Percentiles rank a stretch among this genome's conserved stretches.
Evolutionary conservation across 1,140 invertebrate species (phyloP).

Genomic region (Eumaeus atala): DNA sequence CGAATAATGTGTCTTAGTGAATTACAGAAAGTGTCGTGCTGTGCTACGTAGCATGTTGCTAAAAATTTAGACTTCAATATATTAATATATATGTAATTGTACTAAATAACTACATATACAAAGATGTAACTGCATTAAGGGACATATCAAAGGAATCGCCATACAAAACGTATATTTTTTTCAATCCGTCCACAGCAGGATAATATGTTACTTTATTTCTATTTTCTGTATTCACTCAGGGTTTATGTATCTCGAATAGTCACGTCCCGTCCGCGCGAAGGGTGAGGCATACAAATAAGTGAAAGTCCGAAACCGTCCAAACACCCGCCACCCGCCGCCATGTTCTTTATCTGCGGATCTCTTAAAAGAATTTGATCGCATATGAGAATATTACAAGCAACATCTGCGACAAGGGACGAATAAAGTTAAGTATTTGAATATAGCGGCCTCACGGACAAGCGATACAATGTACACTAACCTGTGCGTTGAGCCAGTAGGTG

Average conservation of each 20-base stretch:
- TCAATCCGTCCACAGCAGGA: conserved; percentile 62
- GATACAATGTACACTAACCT: no score
- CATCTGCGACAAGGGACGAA: conserved; percentile 70
- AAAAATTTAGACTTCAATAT: no score
- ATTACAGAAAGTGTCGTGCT: no score
- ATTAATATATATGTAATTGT: no score
- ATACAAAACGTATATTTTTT: conserved; percentile 33
- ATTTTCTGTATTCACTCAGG: conserved; percentile 73
- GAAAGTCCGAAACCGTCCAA: conserved; percentile 65
- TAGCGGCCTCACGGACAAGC: conserved; percentile 7
- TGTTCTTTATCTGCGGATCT: conserved; percentile 70
- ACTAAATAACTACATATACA: no score
- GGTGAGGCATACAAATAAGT: conserved; percentile 72
- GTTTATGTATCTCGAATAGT: conserved; percentile 74
- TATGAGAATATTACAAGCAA: conserved; percentile 70
- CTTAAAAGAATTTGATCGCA: conserved; percentile 72
- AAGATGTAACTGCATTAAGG: no score
- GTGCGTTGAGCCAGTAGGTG: no score
- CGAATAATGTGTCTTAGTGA: no score
- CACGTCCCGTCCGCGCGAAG: conserved; percentile 63
- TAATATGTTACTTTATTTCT: conserved; percentile 73
- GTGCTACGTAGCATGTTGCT: no score
- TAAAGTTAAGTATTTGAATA: conserved; percentile 57
- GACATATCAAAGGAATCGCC: background rate
- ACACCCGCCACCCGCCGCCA: conserved; percentile 60